phyloP scores from a whole-genome alignment of 2,888 invertebrate genomes.

The Leptopilina myrica region DNA sequence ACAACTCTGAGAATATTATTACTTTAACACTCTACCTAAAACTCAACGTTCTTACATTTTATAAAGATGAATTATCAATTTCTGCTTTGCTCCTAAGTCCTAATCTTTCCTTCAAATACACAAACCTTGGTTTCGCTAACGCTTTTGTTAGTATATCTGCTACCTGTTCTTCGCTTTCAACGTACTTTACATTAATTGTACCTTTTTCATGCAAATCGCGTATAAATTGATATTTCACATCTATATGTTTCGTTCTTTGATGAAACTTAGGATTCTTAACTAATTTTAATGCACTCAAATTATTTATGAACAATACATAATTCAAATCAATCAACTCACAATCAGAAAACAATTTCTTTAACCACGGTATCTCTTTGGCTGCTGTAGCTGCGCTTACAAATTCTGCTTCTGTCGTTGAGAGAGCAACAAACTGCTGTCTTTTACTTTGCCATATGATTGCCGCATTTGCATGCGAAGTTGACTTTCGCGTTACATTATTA shows the following conservation, averaged over 20 bases:
- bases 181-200: not conserved
- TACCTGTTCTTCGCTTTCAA: not conserved
- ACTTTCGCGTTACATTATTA: slow-evolving; percentile 42
- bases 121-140: not conserved
- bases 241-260: not conserved
- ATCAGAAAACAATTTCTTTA: slow-evolving; percentile 43
- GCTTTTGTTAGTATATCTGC: not conserved
- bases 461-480: slow-evolving; percentile 35
- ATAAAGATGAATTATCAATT: not conserved
- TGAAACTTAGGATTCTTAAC: slow-evolving; percentile 39
- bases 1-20: no score
- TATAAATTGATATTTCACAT: not conserved
- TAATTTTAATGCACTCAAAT: slow-evolving; percentile 41
- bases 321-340: slow-evolving; percentile 24
- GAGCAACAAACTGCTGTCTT: slow-evolving; percentile 39
- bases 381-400: slow-evolving; percentile 38
- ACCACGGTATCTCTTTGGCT: slow-evolving; percentile 47
- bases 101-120: not conserved
- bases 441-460: slow-evolving; percentile 47
- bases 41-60: not conserved
- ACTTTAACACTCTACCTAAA: slow-evolving; percentile 8
- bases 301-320: slow-evolving; percentile 32
- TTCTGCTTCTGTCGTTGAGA: slow-evolving; percentile 48
- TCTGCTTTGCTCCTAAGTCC: not conserved
- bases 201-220: not conserved